Conservation (phyloP, 2,797 vertebrate genomes). For the Labeo calbasu region DNA sequence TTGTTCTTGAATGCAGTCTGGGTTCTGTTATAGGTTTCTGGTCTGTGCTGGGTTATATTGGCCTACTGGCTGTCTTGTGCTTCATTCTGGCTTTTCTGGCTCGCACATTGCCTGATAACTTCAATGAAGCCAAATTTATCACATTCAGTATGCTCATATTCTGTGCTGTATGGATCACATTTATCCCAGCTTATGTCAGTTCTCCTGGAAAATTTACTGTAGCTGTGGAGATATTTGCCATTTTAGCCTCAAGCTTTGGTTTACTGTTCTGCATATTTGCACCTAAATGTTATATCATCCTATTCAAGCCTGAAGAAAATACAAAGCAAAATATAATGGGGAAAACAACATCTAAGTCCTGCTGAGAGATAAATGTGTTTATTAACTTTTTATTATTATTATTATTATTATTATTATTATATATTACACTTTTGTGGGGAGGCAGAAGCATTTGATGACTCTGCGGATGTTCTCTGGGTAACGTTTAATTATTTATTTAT, state of each 20-base stretch:
- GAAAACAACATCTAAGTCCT: constrained; percentile 47
- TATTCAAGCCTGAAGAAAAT: constrained; percentile 65
- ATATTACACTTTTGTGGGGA: too few relatives aligned
- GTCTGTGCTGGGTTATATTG: constrained; percentile 63
- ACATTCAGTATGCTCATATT: constrained; percentile 68
- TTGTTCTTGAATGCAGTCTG: constrained; percentile 64
- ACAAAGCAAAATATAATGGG: constrained; percentile 66
- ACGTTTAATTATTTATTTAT: too few relatives aligned
- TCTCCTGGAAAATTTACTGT: constrained; percentile 64
- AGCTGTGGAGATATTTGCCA: constrained; percentile 66
- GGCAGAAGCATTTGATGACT: too few relatives aligned
- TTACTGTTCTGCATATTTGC: constrained; percentile 64
- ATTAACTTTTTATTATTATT: not conserved
- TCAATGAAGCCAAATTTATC: constrained; percentile 67
- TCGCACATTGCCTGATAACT: constrained; percentile 62
- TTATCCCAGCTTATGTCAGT: constrained; percentile 65
- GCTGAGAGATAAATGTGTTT: not conserved
- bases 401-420: too few relatives aligned
- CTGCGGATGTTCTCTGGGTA: too few relatives aligned
- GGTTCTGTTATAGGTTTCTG: constrained; percentile 65
- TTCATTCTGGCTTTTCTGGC: constrained; percentile 65
- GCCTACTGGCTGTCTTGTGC: constrained; percentile 59
- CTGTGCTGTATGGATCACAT: constrained; percentile 66
- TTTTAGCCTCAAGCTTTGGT: constrained; percentile 64
- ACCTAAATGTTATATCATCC: constrained; percentile 65